Percentiles rank a stretch among this genome's conserved stretches.
These are phyloP conservation scores for Brachystomella parvula DNA, from an alignment of 1,140 invertebrate genomes.

Conservation along the genomic window DNA sequence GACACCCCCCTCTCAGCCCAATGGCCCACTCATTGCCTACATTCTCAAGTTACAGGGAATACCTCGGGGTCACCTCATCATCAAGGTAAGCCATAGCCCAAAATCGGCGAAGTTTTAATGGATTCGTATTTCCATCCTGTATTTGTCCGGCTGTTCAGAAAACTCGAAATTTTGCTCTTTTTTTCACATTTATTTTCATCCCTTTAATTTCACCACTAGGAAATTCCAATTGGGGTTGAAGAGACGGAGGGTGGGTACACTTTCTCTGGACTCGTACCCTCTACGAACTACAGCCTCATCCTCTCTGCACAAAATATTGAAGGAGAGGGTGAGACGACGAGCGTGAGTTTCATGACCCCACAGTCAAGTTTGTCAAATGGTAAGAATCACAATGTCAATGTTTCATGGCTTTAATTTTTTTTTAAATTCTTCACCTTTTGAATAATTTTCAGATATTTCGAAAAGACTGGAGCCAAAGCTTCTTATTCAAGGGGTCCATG, in stretches of 20 bases:
- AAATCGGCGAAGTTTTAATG: not conserved
- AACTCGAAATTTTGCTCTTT: not conserved
- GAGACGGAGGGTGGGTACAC: conserved; percentile 51
- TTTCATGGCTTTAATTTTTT: too few relatives aligned
- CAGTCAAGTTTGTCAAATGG: conserved; percentile 50
- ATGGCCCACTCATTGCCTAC: conserved; percentile 78
- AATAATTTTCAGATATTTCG: conserved; percentile 23
- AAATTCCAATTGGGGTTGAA: conserved; percentile 59
- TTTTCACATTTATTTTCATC: not conserved
- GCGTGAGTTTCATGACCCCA: conserved; percentile 56
- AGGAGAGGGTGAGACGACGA: conserved; percentile 65
- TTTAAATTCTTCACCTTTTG: too few relatives aligned
- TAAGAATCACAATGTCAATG: too few relatives aligned
- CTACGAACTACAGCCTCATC: conserved; percentile 65
- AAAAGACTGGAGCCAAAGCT: conserved; percentile 28
- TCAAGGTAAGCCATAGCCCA: conserved; percentile 33
- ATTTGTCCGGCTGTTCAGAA: not conserved
- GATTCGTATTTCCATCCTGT: not conserved
- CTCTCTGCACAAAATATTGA: conserved; percentile 69
- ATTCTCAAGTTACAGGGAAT: conserved; percentile 51
- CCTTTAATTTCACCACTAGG: conserved; percentile 45
- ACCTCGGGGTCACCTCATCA: conserved; percentile 34
- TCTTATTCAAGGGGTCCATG: conserved; percentile 29
- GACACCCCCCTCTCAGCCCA: conserved; percentile 74
- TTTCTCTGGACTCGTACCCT: conserved; percentile 69